Percentiles rank a stretch among this genome's conserved stretches.
Conservation (phyloP, 2,797 vertebrate genomes). For the Labeo calbasu region DNA sequence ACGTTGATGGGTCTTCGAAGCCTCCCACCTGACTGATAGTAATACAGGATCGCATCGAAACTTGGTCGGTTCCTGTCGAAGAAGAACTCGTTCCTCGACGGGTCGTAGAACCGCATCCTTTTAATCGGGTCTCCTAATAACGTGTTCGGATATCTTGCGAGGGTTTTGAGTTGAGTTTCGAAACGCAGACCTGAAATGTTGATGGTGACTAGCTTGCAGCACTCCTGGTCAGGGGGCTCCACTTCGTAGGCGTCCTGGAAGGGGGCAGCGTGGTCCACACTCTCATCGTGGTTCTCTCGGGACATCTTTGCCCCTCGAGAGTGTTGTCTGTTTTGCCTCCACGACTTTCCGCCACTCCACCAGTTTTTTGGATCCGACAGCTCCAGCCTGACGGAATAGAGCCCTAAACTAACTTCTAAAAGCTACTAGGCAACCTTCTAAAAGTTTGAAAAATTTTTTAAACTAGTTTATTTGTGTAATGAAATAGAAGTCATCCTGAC, state of each 20-base stretch:
- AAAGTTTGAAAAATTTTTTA: neutral
- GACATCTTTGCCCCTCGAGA: slow-evolving; percentile 76
- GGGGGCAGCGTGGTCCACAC: slow-evolving; percentile 69
- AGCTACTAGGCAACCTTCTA: neutral
- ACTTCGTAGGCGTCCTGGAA: slow-evolving; percentile 73
- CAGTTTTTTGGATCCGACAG: slow-evolving; percentile 51
- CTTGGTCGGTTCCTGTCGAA: slow-evolving; percentile 93
- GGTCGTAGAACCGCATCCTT: slow-evolving; percentile 91
- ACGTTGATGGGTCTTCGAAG: slow-evolving; percentile 90
- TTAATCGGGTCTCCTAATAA: slow-evolving; percentile 89
- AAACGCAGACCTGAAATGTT: slow-evolving; percentile 94
- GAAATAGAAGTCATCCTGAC: slow-evolving; percentile 23
- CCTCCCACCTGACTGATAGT: slow-evolving; percentile 91
- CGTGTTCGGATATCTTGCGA: slow-evolving; percentile 88
- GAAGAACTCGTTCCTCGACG: slow-evolving; percentile 90
- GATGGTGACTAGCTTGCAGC: slow-evolving; percentile 89
- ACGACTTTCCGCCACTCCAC: slow-evolving; percentile 65
- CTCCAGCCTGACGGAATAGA: slow-evolving; percentile 47
- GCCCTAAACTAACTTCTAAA: neutral
- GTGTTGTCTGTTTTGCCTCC: slow-evolving; percentile 69
- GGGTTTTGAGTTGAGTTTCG: slow-evolving; percentile 91
- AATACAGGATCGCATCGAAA: slow-evolving; percentile 94
- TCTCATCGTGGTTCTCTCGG: slow-evolving; percentile 80
- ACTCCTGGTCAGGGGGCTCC: slow-evolving; percentile 81
- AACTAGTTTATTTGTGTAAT: neutral